Conservation (phyloP, 2,797 vertebrate genomes). For the Emydoidea blandingii region DNA sequence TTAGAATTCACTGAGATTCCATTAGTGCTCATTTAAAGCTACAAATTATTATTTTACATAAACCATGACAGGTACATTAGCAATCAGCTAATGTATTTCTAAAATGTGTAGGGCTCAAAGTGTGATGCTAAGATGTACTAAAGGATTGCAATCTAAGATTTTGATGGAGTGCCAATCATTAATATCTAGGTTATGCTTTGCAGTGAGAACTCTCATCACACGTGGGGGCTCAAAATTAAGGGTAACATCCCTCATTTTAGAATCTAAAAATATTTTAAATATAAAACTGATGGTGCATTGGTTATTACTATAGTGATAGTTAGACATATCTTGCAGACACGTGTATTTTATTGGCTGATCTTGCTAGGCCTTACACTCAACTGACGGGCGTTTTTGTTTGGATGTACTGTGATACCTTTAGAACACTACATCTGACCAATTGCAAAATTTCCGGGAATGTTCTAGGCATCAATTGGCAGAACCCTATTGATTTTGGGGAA, state of each 20-base stretch:
- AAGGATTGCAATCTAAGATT: neutral
- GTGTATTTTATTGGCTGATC: too few relatives aligned
- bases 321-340: neutral
- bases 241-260: neutral
- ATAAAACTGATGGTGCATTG: neutral
- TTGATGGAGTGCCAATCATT: neutral
- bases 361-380: neutral
- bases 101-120: neutral
- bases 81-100: neutral
- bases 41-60: neutral
- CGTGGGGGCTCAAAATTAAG: neutral
- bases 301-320: neutral
- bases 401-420: neutral
- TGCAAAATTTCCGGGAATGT: neutral
- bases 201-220: neutral
- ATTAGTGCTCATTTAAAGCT: neutral
- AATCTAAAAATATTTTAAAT: neutral
- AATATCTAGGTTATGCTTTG: neutral
- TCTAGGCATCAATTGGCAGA: neutral
- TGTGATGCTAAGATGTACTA: neutral
- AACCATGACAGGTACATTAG: neutral
- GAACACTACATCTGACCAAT: neutral
- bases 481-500: neutral
- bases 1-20: neutral
- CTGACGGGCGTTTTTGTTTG: neutral